Conservation (phyloP, 2,888 invertebrate genomes). For the Strigamia maritima region DNA sequence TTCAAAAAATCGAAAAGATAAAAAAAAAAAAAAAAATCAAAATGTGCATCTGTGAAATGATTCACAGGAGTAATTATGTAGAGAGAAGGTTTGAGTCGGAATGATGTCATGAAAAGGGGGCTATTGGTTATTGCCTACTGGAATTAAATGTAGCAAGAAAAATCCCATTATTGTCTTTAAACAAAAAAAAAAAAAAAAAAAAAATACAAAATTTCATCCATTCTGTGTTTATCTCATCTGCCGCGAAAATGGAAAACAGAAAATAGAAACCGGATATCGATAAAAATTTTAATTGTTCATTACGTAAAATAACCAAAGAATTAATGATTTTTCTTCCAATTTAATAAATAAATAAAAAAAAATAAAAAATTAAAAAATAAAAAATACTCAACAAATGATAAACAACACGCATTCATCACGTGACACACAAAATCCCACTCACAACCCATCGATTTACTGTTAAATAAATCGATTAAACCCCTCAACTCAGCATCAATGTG, state of each 20-base stretch:
- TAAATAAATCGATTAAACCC: not conserved
- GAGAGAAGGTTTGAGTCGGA: not conserved
- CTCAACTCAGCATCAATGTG: not conserved
- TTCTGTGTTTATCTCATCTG: not conserved
- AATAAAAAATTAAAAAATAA: too few relatives aligned
- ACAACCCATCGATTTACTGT: not conserved
- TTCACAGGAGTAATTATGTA: slow-evolving; percentile 14
- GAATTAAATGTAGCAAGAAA: slow-evolving; percentile 1
- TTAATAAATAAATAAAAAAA: too few relatives aligned
- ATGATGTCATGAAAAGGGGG: slow-evolving; percentile 18
- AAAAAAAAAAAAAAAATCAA: not conserved
- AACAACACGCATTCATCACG: not conserved
- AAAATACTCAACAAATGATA: not conserved
- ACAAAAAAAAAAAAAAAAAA: not conserved
- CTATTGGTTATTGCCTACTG: not conserved
- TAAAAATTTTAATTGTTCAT: not conserved
- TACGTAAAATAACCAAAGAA: not conserved
- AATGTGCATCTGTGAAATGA: slow-evolving; percentile 26
- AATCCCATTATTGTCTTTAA: not conserved
- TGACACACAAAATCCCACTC: not conserved
- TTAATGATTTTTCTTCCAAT: too few relatives aligned
- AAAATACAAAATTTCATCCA: not conserved
- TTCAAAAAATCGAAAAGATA: not conserved
- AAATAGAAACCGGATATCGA: not conserved
- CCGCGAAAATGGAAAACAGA: too few relatives aligned